phyloP scores from a whole-genome alignment of 2,888 invertebrate genomes.

The Romanomermis culicivorax region DNA sequence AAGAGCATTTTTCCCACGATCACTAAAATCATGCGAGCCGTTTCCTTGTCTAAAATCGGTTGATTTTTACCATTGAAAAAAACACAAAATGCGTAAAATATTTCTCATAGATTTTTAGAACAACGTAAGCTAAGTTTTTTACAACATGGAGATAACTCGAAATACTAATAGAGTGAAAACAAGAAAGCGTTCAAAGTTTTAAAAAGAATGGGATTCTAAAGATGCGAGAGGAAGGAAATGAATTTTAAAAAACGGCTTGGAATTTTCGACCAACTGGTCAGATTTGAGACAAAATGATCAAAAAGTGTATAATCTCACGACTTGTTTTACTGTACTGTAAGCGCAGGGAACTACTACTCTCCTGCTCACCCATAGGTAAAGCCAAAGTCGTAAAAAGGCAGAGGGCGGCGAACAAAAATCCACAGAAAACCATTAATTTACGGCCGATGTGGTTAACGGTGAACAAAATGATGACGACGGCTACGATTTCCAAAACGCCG shows the following conservation, averaged over 20 bases:
- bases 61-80: no score
- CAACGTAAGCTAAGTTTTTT: no score
- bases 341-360: neutral
- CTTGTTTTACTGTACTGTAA: no score
- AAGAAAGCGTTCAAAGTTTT: no score
- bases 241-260: neutral
- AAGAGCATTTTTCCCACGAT: constrained; percentile 56
- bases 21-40: constrained; percentile 35
- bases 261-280: no score
- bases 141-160: no score
- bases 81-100: no score
- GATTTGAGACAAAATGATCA: no score
- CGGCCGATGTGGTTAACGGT: constrained; percentile 29
- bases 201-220: neutral
- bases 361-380: constrained; percentile 13
- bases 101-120: no score
- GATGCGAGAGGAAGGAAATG: neutral
- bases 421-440: constrained; percentile 20
- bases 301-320: no score
- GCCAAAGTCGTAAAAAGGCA: constrained; percentile 22
- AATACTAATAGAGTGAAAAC: no score
- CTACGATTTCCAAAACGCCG: constrained; percentile 36
- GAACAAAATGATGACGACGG: constrained; percentile 25
- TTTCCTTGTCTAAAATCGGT: no score
- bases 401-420: constrained; percentile 20